These are phyloP conservation scores for Delphinus delphis DNA, from an alignment of 2,113 vertebrate species.

Conservation along the genomic window DNA sequence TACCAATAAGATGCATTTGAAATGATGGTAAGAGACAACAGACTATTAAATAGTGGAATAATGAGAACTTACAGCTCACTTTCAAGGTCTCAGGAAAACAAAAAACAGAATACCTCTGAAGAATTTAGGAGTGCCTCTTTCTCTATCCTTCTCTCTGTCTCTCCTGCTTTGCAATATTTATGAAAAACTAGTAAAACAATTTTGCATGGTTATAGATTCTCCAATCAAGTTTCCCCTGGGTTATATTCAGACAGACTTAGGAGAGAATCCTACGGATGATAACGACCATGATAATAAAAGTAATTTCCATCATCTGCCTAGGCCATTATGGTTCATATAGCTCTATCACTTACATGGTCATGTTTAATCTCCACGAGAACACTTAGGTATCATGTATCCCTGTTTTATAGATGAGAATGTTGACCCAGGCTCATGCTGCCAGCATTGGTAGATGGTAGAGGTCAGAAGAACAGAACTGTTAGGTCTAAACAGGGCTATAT, in stretches of 20 bases:
- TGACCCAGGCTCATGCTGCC: background rate
- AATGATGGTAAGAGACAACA: background rate
- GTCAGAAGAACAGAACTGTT: background rate
- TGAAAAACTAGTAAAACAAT: background rate
- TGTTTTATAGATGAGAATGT: background rate
- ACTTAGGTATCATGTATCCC: too few species aligned
- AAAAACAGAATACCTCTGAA: background rate
- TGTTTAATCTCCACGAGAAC: background rate
- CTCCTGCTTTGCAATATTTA: background rate
- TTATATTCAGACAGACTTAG: background rate
- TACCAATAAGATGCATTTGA: slow-evolving; percentile 21
- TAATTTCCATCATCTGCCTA: background rate
- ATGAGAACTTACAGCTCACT: background rate
- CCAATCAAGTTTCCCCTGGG: background rate
- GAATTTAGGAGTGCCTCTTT: background rate
- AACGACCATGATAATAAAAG: background rate
- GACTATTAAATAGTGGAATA: background rate
- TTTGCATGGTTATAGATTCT: background rate
- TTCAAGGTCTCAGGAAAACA: slow-evolving; percentile 20
- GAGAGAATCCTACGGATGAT: background rate
- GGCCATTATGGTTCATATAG: background rate
- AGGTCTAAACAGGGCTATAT: background rate
- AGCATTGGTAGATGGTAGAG: background rate
- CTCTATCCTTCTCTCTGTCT: background rate
- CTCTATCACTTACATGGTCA: background rate